Evolutionary conservation across 2,797 vertebrate species (phyloP), one percentile per base, ranked within the genome.

Genomic region (Gastrophryne carolinensis): DNA sequence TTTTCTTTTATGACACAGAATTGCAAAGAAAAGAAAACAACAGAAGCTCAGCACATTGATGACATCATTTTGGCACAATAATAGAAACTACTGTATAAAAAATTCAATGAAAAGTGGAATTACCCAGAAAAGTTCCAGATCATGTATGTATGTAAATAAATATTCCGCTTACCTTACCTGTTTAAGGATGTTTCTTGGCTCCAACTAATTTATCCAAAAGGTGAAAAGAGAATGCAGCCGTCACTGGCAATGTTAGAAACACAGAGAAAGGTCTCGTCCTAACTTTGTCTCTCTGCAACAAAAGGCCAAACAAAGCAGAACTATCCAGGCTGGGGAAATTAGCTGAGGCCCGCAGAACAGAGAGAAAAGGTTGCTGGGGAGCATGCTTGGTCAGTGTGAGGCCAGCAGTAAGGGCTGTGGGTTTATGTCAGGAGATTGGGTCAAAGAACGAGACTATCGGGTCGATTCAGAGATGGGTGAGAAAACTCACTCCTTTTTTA

Each of bases 291-390:
- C 13, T 23, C 41, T 64, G 29, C 60, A 77, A 50, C 74, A 71
- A 61, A 68, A 58, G 34, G 8, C 37, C 50, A 47, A 70, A 77
- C 74, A 77, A 70, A 65, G 71, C 58, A 77, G 74, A 77, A 77
- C 66, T 58, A 64, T 77, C 74, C 67, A 77, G 74, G 58, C 60
- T 32, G 27, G 50, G 23, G 52, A 63, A 77, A 77, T 71, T 62
- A 35, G 74, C 74, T 77, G 67, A 77, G 50, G 30, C 27, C 49
- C 37, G 35, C 67, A 77, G 29, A 77, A 77, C 67, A 24, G 10
- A 64, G 15, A 54, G 37, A 21, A 57, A 34, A 77, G 74, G 50
- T 30, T 62, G 57, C 73, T 70, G 73, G 66, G 58, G 21, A 2
- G 35, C 1, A 5, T 26, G 13, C 29, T 32, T 34, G 32, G 17